A percentile compares a stretch with the other conserved stretches of the same genome.
Evolutionary conservation across 2,113 vertebrate species (phyloP).

Genomic region (Cryptomyrus ogoouensis): DNA sequence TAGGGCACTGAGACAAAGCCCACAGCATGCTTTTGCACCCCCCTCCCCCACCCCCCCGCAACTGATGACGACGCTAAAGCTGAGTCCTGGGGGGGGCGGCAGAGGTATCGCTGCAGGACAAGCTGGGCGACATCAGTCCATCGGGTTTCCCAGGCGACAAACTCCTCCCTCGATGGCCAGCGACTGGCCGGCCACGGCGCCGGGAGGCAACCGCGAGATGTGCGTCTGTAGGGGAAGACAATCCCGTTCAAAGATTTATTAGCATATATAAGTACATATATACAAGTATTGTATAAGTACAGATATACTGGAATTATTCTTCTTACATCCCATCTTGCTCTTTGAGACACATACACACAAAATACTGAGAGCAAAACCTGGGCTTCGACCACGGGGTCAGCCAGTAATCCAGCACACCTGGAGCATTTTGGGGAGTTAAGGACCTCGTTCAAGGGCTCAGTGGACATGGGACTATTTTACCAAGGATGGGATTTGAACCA

Average conservation of each 20-base stretch:
- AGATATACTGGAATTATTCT: background rate
- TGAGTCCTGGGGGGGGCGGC: slow-evolving; percentile 47
- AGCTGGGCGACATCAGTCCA: slow-evolving; percentile 57
- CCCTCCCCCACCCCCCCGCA: slow-evolving; percentile 47
- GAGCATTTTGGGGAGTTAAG: no score
- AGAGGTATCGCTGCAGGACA: slow-evolving; percentile 60
- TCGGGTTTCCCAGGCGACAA: slow-evolving; percentile 77
- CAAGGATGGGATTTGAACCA: background rate
- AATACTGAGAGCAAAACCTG: no score
- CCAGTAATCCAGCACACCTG: no score
- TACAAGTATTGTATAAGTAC: background rate
- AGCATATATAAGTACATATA: background rate
- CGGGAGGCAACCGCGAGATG: slow-evolving; percentile 94
- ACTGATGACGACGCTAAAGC: slow-evolving; percentile 60
- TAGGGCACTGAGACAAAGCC: slow-evolving; percentile 59
- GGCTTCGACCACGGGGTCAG: no score
- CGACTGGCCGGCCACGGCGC: slow-evolving; percentile 89
- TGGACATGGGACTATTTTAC: background rate
- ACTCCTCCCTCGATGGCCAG: slow-evolving; percentile 98
- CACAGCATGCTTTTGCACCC: slow-evolving; percentile 36
- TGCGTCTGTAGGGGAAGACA: slow-evolving; percentile 74
- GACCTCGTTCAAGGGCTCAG: background rate
- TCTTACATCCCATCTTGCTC: background rate
- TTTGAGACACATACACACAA: background rate
- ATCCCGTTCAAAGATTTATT: background rate